Percentiles rank a stretch among this genome's conserved stretches.
phyloP scores from a whole-genome alignment of 1,140 invertebrate genomes.

The Brachionus manjavacas region DNA sequence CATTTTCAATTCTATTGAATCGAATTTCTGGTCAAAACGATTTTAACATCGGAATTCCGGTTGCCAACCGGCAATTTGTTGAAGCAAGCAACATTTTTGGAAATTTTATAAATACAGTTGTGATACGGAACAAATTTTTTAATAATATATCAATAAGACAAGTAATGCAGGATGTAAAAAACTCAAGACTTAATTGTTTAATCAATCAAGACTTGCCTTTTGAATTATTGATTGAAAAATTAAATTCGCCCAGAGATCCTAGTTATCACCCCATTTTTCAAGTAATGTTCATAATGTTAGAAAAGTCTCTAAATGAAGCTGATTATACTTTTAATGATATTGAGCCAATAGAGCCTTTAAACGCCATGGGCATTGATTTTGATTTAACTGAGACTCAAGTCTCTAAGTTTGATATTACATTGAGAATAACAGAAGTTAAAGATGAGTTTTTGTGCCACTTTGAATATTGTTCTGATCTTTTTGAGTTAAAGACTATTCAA shows the following conservation, averaged over 20 bases:
- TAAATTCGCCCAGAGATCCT: not conserved
- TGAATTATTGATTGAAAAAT: not conserved
- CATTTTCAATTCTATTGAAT: not conserved
- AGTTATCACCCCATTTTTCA: not conserved
- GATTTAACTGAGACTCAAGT: not conserved
- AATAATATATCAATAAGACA: not conserved
- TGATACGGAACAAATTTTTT: not conserved
- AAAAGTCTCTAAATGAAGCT: not conserved
- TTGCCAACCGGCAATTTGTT: not conserved
- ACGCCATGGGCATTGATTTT: not conserved
- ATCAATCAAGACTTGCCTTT: not conserved
- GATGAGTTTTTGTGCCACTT: not conserved
- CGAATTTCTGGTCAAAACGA: not conserved
- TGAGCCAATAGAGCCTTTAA: not conserved
- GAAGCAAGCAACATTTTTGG: not conserved
- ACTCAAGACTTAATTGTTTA: not conserved
- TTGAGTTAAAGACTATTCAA: not conserved
- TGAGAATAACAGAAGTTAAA: not conserved
- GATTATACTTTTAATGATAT: not conserved
- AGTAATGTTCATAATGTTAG: not conserved
- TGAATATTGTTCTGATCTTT: not conserved
- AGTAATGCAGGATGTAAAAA: not conserved
- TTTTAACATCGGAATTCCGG: not conserved
- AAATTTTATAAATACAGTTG: not conserved
- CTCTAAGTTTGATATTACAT: not conserved